Evolutionary conservation across 2,888 invertebrate species (phyloP), one percentile per base, ranked within the genome.

Genomic region (Polia nebulosa): DNA sequence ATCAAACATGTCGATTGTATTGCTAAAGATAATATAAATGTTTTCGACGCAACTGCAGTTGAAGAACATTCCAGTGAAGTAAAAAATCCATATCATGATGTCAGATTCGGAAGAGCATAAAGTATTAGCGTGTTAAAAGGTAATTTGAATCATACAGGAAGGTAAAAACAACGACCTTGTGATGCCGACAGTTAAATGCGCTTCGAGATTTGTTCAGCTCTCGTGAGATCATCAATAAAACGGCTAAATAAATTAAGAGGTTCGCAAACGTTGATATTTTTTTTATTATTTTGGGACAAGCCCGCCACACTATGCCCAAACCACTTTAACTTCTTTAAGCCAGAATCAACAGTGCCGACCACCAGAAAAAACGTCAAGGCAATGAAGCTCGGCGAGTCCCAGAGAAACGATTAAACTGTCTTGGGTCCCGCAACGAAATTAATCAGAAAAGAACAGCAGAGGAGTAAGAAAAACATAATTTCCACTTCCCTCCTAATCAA

Each of bases 81-180:
- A 58, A 61, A 66, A 55, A 61, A 65, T 52, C n/a, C 22, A 41
- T 32, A 44, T 22, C 17, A 70, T 81, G 80, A 77, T 69, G 70
- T 77, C 75, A 78, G 69, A 61, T 68, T 72, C 39, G 52, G 58
- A 59, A 67, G 74, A 78, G 56, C 53, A 58, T 65, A 36, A 49
- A 70, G 32, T 72, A 27, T 57, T 72, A 72, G 71, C 80, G 70
- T 82, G 78, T 70, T 77, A 64, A 76, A 77, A 72, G 36, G 61
- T 56, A 75, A 66, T 83, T 87, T 82, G 80, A 88, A 78, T 83
- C 78, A 84, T 80, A 74, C 83, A 88, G 85, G 86, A 88, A 89
- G 84, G 81, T 81, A 82, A 84, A 83, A 83, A 79, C 67, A 71
- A 72, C 69, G 85, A 82, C 91, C 91, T 92, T 91, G 90, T 82